Evolutionary conservation across 2,113 vertebrate genomes (phyloP).

Genomic region (Hyla sarda): DNA sequence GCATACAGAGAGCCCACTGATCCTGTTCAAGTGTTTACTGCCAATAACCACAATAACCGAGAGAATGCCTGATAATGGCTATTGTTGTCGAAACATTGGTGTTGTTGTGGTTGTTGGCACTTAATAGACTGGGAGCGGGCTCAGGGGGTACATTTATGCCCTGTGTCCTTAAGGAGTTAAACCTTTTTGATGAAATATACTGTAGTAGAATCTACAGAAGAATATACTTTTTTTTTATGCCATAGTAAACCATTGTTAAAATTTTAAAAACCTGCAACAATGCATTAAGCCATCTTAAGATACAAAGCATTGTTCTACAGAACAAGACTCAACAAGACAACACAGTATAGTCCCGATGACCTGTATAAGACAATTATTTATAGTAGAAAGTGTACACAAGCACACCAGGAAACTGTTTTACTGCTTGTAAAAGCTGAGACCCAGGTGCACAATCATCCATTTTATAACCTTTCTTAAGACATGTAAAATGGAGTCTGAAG

Average conservation of each 20-base stretch:
- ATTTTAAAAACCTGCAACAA: background rate
- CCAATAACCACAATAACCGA: no score
- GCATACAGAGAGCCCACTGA: no score
- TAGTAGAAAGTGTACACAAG: background rate
- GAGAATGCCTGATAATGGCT: no score
- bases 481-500: background rate
- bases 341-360: background rate
- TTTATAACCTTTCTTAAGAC: background rate
- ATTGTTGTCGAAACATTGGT: no score
- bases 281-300: background rate
- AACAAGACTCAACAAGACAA: background rate
- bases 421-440: background rate
- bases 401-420: background rate
- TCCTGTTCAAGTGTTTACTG: no score
- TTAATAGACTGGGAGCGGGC: no score
- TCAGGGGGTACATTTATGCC: no score
- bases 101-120: no score
- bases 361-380: conserved; percentile 3
- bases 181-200: background rate
- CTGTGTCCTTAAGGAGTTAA: no score
- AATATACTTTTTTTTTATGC: background rate
- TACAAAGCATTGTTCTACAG: background rate
- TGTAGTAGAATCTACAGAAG: no score
- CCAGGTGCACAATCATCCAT: background rate
- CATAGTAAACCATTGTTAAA: background rate